Evolutionary conservation across 2,797 vertebrate species (phyloP).

Genomic region (Margarornis squamiger): DNA sequence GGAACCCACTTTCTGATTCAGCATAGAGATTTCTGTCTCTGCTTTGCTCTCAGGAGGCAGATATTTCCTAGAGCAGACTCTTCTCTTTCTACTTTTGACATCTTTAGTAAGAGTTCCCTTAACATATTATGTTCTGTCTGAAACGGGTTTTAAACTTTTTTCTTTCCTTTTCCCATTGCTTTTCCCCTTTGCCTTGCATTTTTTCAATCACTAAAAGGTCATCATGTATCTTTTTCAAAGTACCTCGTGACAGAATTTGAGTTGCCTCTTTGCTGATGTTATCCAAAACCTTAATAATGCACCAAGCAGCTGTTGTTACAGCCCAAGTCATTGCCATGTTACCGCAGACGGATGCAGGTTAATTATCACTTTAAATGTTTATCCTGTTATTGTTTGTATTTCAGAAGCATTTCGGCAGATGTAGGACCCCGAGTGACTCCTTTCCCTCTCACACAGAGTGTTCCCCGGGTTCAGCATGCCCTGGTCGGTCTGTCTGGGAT

Average conservation of each 20-base stretch:
- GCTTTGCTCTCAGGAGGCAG: neutral
- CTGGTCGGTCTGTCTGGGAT: fast-evolving
- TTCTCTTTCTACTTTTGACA: neutral
- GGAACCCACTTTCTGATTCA: neutral
- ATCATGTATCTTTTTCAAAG: neutral
- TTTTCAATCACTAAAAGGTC: neutral
- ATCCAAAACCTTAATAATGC: neutral
- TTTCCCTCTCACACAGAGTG: neutral
- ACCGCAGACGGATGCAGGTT: neutral
- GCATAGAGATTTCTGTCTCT: neutral
- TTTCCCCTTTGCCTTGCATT: neutral
- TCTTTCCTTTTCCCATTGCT: neutral
- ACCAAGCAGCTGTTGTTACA: fast-evolving
- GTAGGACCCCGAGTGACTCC: neutral
- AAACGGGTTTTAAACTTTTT: neutral
- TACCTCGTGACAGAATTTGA: neutral
- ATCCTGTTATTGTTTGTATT: neutral
- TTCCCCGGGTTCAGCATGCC: neutral
- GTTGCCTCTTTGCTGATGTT: neutral
- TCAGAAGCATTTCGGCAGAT: neutral
- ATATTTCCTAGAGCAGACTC: neutral
- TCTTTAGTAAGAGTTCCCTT: neutral
- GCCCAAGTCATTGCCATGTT: neutral
- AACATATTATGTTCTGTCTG: neutral
- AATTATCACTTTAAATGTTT: neutral